phyloP scores from a whole-genome alignment of 2,888 invertebrate species.

The Drosophila dives region DNA sequence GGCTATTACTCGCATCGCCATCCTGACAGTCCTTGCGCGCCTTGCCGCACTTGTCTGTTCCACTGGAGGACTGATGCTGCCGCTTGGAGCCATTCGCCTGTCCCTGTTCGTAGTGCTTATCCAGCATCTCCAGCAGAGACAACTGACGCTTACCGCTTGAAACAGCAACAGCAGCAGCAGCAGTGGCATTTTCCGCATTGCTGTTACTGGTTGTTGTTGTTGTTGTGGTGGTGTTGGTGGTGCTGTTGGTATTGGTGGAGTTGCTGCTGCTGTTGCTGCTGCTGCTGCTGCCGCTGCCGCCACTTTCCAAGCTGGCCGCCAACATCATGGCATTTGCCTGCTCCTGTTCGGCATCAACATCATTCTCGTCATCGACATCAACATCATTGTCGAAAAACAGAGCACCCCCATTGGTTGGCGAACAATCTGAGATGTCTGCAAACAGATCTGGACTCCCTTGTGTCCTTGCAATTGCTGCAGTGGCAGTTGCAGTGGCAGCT shows the following conservation, averaged over 20 bases:
- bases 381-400: conserved; percentile 37
- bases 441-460: conserved; percentile 55
- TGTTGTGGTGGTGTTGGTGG: neutral
- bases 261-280: conserved; percentile 16
- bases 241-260: conserved; percentile 6
- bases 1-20: conserved; percentile 40
- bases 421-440: conserved; percentile 43
- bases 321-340: conserved; percentile 72
- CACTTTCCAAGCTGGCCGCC: conserved; percentile 61
- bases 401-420: conserved; percentile 18
- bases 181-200: conserved; percentile 3
- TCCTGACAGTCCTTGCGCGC: conserved; percentile 62
- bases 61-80: conserved; percentile 28
- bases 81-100: conserved; percentile 54
- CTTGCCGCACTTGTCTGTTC: conserved; percentile 44
- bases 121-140: conserved; percentile 83
- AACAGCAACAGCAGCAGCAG: neutral
- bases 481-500: neutral
- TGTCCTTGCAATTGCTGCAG: neutral
- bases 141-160: conserved; percentile 64
- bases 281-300: conserved; percentile 32
- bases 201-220: conserved; percentile 12
- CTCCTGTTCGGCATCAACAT: conserved; percentile 44
- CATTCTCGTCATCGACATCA: conserved; percentile 9
- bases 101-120: conserved; percentile 78